Percentiles rank a stretch among this genome's conserved stretches.
Evolutionary conservation across 2,888 invertebrate species (phyloP).

Genomic region (Andrena praecox): DNA sequence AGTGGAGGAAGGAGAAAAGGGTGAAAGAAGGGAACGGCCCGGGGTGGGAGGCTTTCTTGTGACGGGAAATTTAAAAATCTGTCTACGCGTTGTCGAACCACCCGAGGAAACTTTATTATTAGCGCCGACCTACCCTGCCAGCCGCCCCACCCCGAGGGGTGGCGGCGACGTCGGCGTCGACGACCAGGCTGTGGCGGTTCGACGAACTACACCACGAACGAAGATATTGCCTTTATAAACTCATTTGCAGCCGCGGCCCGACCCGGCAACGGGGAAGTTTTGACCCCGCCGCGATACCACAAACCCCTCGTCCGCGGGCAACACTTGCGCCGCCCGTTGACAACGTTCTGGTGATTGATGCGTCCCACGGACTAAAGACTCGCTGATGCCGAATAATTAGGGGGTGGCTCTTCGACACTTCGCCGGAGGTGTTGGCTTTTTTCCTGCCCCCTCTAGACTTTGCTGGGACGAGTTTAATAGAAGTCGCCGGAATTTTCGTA

Average conservation of each 20-base stretch:
- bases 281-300: constrained; percentile 29
- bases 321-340: constrained; percentile 66
- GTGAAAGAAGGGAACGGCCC: constrained; percentile 43
- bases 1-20: constrained; percentile 26
- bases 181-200: constrained; percentile 66
- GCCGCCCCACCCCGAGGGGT: neutral
- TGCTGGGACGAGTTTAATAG: constrained; percentile 24
- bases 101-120: constrained; percentile 85
- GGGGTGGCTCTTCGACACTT: constrained; percentile 78
- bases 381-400: constrained; percentile 82
- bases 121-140: constrained; percentile 66
- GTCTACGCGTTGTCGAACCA: constrained; percentile 85
- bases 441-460: constrained; percentile 20
- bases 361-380: constrained; percentile 78
- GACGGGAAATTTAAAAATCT: constrained; percentile 85
- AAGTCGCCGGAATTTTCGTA: constrained; percentile 21
- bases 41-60: constrained; percentile 79
- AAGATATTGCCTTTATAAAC: constrained; percentile 84
- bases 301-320: constrained; percentile 53
- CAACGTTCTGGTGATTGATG: constrained; percentile 80
- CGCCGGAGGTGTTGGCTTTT: constrained; percentile 76
- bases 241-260: constrained; percentile 83
- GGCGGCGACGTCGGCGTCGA: constrained; percentile 43
- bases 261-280: constrained; percentile 60
- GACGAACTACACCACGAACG: constrained; percentile 76